These are phyloP conservation scores for Forbesichthys papilliferus DNA, from an alignment of 2,113 vertebrate species.

Conservation along the genomic window DNA sequence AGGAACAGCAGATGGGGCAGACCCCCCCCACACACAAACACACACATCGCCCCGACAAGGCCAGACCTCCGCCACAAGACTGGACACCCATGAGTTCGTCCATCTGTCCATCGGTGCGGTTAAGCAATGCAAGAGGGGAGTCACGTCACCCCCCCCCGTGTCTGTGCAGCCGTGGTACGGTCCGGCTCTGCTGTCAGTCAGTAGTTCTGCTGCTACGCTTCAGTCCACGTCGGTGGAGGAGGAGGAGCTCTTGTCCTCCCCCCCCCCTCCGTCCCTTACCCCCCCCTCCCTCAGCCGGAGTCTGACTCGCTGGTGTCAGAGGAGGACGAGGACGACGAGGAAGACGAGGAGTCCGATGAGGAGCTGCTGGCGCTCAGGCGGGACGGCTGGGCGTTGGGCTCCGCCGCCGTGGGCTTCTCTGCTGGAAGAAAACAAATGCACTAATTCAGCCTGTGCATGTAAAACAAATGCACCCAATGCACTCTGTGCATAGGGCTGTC, in stretches of 20 bases:
- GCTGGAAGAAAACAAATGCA: conserved; percentile 56
- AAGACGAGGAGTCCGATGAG: conserved; percentile 85
- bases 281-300: conserved; percentile 77
- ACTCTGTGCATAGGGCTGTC: too few relatives aligned
- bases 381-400: conserved; percentile 80
- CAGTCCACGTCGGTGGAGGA: conserved; percentile 36
- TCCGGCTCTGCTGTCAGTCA: conserved; percentile 32
- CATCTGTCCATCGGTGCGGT: conserved; percentile 8
- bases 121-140: conserved; percentile 24
- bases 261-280: neutral
- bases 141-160: conserved; percentile 25
- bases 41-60: neutral
- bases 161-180: conserved; percentile 14
- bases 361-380: conserved; percentile 91
- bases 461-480: too few relatives aligned
- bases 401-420: conserved; percentile 78
- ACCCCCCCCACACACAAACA: neutral
- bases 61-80: neutral
- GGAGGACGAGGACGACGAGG: conserved; percentile 86
- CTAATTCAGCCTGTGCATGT: neutral
- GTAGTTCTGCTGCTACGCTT: conserved; percentile 39
- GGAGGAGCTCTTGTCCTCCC: neutral
- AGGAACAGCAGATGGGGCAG: conserved; percentile 36
- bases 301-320: conserved; percentile 94
- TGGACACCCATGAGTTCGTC: neutral